Conservation (phyloP, 2,113 vertebrate genomes). For the Nansenia antarctica region DNA sequence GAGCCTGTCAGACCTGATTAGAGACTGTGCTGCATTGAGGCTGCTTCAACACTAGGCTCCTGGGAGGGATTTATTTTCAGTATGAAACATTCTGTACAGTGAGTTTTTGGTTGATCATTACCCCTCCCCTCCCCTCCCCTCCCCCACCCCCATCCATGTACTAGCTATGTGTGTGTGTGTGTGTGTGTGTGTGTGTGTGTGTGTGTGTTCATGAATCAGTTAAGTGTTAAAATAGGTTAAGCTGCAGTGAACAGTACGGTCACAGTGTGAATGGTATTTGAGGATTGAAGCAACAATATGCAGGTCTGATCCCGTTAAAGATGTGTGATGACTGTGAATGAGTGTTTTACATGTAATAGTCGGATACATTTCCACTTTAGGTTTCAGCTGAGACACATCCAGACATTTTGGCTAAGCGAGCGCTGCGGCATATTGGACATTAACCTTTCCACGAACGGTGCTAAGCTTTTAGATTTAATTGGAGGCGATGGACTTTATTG, state of each 20-base stretch:
- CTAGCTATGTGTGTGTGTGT: conserved; percentile 4
- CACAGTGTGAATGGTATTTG: conserved; percentile 60
- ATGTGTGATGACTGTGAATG: conserved; percentile 27
- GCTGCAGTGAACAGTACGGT: conserved; percentile 42
- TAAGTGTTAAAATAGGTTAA: conserved; percentile 35
- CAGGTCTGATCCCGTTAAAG: not conserved
- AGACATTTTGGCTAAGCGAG: conserved; percentile 48
- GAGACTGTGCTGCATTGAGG: conserved; percentile 48
- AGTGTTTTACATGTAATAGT: conserved; percentile 34
- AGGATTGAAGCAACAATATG: conserved; percentile 33
- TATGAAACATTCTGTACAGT: conserved; percentile 40
- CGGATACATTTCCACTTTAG: conserved; percentile 37
- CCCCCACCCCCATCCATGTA: too few relatives aligned
- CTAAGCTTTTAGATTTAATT: conserved; percentile 49
- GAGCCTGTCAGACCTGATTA: conserved; percentile 74
- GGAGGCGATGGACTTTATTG: conserved; percentile 34
- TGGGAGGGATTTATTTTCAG: conserved; percentile 56
- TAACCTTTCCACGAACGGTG: conserved; percentile 56
- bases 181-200: too few relatives aligned
- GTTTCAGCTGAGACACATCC: conserved; percentile 45
- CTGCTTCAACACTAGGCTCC: conserved; percentile 24
- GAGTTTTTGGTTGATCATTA: conserved; percentile 45
- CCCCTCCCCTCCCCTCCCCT: too few relatives aligned
- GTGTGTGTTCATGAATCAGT: conserved; percentile 38
- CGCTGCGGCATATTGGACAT: conserved; percentile 45